Conservation (phyloP, 2,797 vertebrate species). For the Pseudopleuronectes americanus region DNA sequence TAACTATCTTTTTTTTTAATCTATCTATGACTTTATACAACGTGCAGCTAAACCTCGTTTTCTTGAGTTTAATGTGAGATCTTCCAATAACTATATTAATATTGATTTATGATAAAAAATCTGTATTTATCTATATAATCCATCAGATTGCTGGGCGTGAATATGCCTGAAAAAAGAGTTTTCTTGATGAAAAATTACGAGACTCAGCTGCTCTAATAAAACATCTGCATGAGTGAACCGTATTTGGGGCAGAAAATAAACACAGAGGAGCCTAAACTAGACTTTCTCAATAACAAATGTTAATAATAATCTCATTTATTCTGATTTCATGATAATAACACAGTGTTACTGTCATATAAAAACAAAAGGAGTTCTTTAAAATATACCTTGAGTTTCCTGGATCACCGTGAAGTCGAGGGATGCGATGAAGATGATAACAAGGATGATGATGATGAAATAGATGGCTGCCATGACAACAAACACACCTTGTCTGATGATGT, state of each 20-base stretch:
- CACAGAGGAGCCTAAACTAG: too few species aligned
- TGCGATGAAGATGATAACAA: constrained; percentile 56
- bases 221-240: not conserved
- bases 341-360: too few species aligned
- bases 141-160: not conserved
- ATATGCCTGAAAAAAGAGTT: not conserved
- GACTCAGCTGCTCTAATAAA: not conserved
- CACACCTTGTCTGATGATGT: constrained; percentile 40
- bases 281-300: not conserved
- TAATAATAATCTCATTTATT: too few species aligned
- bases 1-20: not conserved
- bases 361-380: not conserved
- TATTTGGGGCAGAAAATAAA: not conserved
- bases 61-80: too few species aligned
- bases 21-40: too few species aligned
- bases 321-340: not conserved
- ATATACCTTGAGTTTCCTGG: constrained; percentile 56
- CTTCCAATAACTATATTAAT: too few species aligned
- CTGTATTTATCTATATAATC: not conserved
- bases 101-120: too few species aligned
- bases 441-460: constrained; percentile 57
- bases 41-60: too few species aligned
- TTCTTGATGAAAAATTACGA: not conserved
- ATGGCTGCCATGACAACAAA: constrained; percentile 8
- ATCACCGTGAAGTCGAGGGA: constrained; percentile 43